A percentile compares a stretch with the other conserved stretches of the same genome.
phyloP scores from a whole-genome alignment of 2,113 vertebrate genomes.

The Axis porcinus region DNA sequence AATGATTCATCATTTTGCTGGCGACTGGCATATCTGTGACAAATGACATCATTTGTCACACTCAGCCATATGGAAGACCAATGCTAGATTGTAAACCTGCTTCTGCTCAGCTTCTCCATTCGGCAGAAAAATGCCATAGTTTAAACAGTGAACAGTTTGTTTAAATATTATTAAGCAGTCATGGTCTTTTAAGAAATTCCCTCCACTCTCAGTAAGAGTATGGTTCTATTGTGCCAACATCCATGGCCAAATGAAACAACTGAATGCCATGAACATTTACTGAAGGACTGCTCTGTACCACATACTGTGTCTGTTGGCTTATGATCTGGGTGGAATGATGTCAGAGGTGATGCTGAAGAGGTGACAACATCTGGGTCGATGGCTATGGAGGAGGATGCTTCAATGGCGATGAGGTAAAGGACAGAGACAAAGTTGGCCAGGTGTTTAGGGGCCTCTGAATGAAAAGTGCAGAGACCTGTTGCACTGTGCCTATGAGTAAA shows the following conservation, averaged over 20 bases:
- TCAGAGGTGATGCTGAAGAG: not conserved
- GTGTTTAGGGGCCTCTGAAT: not conserved
- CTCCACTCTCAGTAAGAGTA: not conserved
- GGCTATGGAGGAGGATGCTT: not conserved
- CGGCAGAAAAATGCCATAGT: conserved; percentile 25
- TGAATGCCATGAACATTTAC: not conserved
- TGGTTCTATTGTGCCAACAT: conserved; percentile 25
- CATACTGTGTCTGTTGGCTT: not conserved
- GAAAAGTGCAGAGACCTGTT: not conserved
- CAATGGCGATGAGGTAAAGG: not conserved
- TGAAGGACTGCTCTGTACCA: not conserved
- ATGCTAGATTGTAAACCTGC: conserved; percentile 32
- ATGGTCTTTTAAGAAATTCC: conserved; percentile 28
- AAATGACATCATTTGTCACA: conserved; percentile 64
- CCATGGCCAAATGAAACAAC: conserved; percentile 9
- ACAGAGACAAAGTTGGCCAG: not conserved
- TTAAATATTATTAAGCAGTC: conserved; percentile 65
- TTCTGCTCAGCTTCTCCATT: not conserved
- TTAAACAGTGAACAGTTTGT: conserved; percentile 56
- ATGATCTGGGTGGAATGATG: not conserved
- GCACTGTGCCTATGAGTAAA: not conserved
- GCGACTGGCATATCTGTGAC: conserved; percentile 47
- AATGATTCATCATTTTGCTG: conserved; percentile 37
- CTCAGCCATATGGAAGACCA: conserved; percentile 58
- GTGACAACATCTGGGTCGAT: not conserved